Conservation (phyloP, 2,113 vertebrate species). For the Ciconia stormi region DNA sequence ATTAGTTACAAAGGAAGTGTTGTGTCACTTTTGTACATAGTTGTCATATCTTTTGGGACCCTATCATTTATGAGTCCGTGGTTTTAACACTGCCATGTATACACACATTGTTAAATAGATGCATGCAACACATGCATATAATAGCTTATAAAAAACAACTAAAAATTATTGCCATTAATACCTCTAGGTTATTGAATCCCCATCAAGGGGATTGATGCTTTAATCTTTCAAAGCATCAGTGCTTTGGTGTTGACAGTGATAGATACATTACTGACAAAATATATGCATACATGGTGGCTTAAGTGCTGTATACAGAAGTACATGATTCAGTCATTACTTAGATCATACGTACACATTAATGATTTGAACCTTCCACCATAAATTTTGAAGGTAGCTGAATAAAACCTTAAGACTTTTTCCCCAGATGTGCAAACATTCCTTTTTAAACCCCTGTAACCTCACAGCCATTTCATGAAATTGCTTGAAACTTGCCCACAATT, state of each 20-base stretch:
- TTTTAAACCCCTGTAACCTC: conserved; percentile 20
- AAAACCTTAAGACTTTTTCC: conserved; percentile 25
- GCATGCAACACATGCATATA: conserved; percentile 69
- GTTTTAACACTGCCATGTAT: conserved; percentile 40
- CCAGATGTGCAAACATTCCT: neutral
- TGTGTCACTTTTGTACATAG: neutral
- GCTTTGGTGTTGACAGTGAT: conserved; percentile 53
- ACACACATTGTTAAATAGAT: conserved; percentile 58
- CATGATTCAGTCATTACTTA: conserved; percentile 35
- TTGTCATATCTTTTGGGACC: neutral
- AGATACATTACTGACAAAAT: conserved; percentile 41
- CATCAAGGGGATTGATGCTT: conserved; percentile 50
- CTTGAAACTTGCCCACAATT: conserved; percentile 48
- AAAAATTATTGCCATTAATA: conserved; percentile 67
- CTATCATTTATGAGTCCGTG: neutral
- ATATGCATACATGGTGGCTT: conserved; percentile 59
- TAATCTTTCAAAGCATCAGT: conserved; percentile 48
- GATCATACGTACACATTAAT: conserved; percentile 29
- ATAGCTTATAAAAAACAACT: conserved; percentile 49
- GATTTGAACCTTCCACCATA: neutral
- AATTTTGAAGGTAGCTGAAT: conserved; percentile 47
- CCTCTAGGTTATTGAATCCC: conserved; percentile 42
- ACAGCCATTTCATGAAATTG: conserved; percentile 56
- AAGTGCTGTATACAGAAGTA: conserved; percentile 52
- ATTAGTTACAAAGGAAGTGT: conserved; percentile 60